Percentiles rank a stretch among this genome's conserved stretches.
Conservation (phyloP, 2,113 vertebrate genomes). For the Ictalurus punctatus region DNA sequence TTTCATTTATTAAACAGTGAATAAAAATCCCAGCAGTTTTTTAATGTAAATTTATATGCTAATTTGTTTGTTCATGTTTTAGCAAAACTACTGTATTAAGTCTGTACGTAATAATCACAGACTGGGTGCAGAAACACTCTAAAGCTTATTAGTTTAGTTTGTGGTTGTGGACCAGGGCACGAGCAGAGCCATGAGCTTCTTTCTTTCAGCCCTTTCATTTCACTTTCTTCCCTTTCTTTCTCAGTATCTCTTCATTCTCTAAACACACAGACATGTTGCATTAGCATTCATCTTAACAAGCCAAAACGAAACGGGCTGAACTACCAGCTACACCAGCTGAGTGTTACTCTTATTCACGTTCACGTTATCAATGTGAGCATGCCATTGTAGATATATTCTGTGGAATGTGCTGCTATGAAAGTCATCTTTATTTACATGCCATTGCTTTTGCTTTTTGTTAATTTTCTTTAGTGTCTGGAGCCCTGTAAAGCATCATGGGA, state of each 20-base stretch:
- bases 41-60: neutral
- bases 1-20: neutral
- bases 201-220: neutral
- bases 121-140: too few relatives aligned
- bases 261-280: neutral
- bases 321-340: neutral
- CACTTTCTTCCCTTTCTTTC: neutral
- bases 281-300: neutral
- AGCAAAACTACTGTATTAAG: neutral
- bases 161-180: neutral
- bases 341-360: too few relatives aligned
- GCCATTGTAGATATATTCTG: neutral
- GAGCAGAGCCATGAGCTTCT: neutral
- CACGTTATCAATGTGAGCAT: neutral
- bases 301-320: neutral
- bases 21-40: neutral
- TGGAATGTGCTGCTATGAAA: neutral
- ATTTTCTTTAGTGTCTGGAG: conserved; percentile 87
- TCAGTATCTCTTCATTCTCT: neutral
- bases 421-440: neutral
- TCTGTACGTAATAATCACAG: too few relatives aligned
- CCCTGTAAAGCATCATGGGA: conserved; percentile 95
- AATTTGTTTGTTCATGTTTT: neutral
- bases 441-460: neutral
- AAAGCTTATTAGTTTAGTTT: too few relatives aligned